Percentiles rank a stretch among this genome's conserved stretches.
Conservation (phyloP, 2,797 vertebrate species). For the Thripadectes ignobilis region DNA sequence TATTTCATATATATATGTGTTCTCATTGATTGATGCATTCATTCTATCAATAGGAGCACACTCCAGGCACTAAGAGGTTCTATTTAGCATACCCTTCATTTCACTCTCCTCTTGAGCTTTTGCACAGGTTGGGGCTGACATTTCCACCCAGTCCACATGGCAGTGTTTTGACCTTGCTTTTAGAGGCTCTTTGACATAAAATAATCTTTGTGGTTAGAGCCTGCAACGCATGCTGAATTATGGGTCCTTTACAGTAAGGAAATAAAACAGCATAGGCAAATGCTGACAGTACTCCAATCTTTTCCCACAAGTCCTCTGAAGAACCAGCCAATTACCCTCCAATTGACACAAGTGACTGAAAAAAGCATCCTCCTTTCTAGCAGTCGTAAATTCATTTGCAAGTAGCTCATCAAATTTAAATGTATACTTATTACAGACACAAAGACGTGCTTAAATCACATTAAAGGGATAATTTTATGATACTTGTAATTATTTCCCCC, state of each 20-base stretch:
- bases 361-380: slow-evolving; percentile 22
- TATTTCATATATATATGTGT: neutral
- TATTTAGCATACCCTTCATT: neutral
- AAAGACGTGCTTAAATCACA: slow-evolving; percentile 46
- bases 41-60: neutral
- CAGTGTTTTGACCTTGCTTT: slow-evolving; percentile 25
- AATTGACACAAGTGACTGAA: slow-evolving; percentile 53
- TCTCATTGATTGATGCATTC: neutral
- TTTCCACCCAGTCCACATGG: neutral
- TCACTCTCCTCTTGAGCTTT: neutral
- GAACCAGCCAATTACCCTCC: slow-evolving; percentile 54
- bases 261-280: slow-evolving; percentile 19
- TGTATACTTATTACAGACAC: slow-evolving; percentile 41
- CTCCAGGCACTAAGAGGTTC: neutral
- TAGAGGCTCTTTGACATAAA: slow-evolving; percentile 16
- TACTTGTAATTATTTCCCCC: slow-evolving; percentile 37
- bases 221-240: slow-evolving; percentile 11
- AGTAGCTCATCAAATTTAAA: slow-evolving; percentile 55
- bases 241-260: slow-evolving; percentile 9
- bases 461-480: slow-evolving; percentile 39
- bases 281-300: neutral
- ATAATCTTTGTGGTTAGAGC: neutral
- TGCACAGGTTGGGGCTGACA: neutral
- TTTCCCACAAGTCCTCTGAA: slow-evolving; percentile 49
- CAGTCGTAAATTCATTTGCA: neutral